These are phyloP conservation scores for Lamellibrachia luymesi DNA, from an alignment of 1,140 invertebrate species.

Conservation along the genomic window DNA sequence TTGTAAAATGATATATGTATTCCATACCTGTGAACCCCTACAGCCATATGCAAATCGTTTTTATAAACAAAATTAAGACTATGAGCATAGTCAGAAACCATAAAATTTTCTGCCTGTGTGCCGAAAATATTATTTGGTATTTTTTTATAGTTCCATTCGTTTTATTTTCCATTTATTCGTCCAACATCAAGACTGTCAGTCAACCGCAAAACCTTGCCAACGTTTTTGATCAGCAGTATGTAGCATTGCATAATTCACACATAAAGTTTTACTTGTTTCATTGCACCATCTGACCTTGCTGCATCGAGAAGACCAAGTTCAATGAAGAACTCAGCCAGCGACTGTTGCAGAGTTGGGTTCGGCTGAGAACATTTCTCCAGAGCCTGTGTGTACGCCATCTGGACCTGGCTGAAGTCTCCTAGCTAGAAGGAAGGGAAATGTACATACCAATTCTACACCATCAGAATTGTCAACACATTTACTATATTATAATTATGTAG, in stretches of 20 bases:
- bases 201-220: too few species aligned
- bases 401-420: constrained; percentile 33
- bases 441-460: not conserved
- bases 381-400: constrained; percentile 32
- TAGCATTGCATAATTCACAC: not conserved
- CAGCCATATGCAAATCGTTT: not conserved
- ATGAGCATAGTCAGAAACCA: too few species aligned
- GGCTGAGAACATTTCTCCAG: constrained; percentile 25
- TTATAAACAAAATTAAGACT: not conserved
- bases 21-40: not conserved
- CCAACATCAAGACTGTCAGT: too few species aligned
- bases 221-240: too few species aligned
- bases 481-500: not conserved
- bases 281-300: constrained; percentile 30
- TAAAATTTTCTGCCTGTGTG: too few species aligned
- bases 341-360: constrained; percentile 20
- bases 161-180: too few species aligned
- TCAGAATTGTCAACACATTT: not conserved
- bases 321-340: constrained; percentile 35
- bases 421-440: constrained; percentile 29
- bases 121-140: too few species aligned
- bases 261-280: not conserved
- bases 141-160: too few species aligned
- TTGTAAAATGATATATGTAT: not conserved
- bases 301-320: constrained; percentile 33